Evolutionary conservation across 2,888 invertebrate genomes (phyloP).

Genomic region (Isoperla grammatica): DNA sequence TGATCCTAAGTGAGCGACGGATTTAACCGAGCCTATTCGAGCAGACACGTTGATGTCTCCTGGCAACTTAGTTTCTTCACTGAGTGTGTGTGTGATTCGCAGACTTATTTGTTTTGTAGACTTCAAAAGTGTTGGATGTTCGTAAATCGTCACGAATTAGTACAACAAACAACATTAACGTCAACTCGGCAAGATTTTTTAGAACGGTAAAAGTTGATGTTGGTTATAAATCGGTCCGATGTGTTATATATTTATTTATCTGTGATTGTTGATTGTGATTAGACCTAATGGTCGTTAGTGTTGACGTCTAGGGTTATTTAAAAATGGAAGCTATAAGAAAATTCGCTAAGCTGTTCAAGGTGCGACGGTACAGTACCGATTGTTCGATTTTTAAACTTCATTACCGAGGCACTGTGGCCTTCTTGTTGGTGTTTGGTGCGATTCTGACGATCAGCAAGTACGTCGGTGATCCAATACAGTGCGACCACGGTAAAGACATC

Average conservation of each 20-base stretch:
- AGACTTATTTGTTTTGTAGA: slow-evolving; percentile 9
- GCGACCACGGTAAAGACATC: slow-evolving; percentile 72
- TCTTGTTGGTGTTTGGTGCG: slow-evolving; percentile 75
- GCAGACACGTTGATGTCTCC: no score
- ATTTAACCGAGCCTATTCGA: slow-evolving; percentile 9
- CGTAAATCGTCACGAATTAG: not conserved
- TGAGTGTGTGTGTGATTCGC: not conserved
- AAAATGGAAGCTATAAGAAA: not conserved
- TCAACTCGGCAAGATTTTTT: no score
- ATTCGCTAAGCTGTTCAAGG: slow-evolving; percentile 1
- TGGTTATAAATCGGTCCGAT: no score
- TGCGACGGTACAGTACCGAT: slow-evolving; percentile 50
- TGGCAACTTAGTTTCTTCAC: not conserved
- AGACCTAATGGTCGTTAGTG: no score
- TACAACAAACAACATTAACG: not conserved
- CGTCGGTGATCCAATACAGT: slow-evolving; percentile 85
- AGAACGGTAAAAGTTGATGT: no score
- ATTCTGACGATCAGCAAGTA: slow-evolving; percentile 82
- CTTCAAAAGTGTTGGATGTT: slow-evolving; percentile 1
- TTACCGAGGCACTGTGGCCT: slow-evolving; percentile 75
- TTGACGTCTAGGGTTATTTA: no score
- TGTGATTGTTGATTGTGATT: no score
- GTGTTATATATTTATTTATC: no score
- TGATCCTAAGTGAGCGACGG: not conserved
- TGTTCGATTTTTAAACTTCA: slow-evolving; percentile 75